phyloP scores from a whole-genome alignment of 2,888 invertebrate genomes.

The Lottia scabra region DNA sequence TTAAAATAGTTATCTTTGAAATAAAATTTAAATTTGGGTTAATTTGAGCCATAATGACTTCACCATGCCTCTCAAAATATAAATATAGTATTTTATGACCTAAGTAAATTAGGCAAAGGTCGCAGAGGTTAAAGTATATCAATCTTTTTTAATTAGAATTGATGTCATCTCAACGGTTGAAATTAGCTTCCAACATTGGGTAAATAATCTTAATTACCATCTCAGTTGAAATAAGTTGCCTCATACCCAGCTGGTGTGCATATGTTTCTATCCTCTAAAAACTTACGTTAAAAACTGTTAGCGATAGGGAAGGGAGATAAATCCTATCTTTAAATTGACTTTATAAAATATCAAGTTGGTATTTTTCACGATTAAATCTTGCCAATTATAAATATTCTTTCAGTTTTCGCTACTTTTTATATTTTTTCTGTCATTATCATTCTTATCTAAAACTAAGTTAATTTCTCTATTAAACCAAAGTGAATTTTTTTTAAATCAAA shows the following conservation, averaged over 20 bases:
- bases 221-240: neutral
- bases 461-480: neutral
- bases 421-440: neutral
- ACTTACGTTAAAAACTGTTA: too few relatives aligned
- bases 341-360: neutral
- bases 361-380: neutral
- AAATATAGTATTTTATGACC: constrained; percentile 1
- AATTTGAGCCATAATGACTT: too few relatives aligned
- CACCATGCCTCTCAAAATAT: neutral
- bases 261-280: neutral
- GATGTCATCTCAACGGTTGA: constrained; percentile 14
- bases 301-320: neutral
- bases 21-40: too few relatives aligned
- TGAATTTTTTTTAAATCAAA: too few relatives aligned
- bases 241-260: neutral
- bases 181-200: constrained; percentile 13
- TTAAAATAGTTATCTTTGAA: too few relatives aligned
- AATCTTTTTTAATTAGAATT: constrained; percentile 10
- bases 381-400: neutral
- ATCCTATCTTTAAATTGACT: neutral
- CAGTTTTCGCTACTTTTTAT: neutral
- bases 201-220: constrained; percentile 19
- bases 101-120: neutral
- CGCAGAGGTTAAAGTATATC: neutral
- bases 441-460: constrained; percentile 4